Evolutionary conservation across 2,113 vertebrate species (phyloP).

Genomic region (Cnemophilus loriae): DNA sequence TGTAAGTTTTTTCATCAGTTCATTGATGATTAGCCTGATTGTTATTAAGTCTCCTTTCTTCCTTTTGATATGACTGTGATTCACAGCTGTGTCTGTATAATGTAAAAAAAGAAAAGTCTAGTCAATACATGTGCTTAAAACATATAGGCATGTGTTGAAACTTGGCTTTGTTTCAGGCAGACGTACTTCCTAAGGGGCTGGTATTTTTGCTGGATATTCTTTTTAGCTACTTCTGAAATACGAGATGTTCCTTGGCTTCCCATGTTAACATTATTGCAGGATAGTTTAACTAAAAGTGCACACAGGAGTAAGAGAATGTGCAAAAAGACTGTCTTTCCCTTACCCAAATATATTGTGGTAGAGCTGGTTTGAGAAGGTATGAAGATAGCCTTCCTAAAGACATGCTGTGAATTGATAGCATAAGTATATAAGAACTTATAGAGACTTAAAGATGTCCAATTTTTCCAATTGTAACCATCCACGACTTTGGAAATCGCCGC

Average conservation of each 20-base stretch:
- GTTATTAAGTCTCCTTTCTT: neutral
- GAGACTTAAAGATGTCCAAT: neutral
- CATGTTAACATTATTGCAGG: neutral
- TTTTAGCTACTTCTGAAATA: neutral
- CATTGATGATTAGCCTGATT: neutral
- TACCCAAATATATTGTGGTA: neutral
- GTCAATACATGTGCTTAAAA: neutral
- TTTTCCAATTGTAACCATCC: neutral
- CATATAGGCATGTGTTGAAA: neutral
- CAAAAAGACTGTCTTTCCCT: neutral
- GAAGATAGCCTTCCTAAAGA: neutral
- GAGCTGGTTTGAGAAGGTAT: neutral
- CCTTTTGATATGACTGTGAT: neutral
- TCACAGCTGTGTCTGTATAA: neutral
- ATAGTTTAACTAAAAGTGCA: neutral
- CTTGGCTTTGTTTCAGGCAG: neutral
- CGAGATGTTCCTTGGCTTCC: neutral
- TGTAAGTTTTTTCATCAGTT: neutral
- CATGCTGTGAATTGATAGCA: neutral
- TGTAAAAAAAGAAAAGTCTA: neutral
- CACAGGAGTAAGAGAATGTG: neutral
- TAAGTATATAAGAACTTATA: neutral
- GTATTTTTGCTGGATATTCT: neutral
- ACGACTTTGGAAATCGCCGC: neutral
- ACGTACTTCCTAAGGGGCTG: accelerated